These are phyloP conservation scores for Euphydryas editha DNA, from an alignment of 2,888 invertebrate genomes.

Conservation along the genomic window DNA sequence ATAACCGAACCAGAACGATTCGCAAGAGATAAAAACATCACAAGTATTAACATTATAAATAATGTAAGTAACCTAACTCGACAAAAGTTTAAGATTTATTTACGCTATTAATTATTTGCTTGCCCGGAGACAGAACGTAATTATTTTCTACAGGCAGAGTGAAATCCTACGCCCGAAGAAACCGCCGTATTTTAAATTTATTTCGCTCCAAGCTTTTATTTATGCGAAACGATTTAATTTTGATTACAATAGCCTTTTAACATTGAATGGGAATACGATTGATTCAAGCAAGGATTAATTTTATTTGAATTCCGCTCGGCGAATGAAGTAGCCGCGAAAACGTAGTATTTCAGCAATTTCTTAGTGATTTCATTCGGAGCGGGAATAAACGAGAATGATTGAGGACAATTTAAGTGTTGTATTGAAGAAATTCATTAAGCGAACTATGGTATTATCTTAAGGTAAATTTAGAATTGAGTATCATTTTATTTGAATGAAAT, in stretches of 20 bases:
- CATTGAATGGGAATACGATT: constrained; percentile 34
- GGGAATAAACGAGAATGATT: constrained; percentile 9
- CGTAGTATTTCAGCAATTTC: constrained; percentile 14
- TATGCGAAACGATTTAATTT: constrained; percentile 49
- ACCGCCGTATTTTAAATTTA: constrained; percentile 57
- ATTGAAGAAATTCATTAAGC: constrained; percentile 15
- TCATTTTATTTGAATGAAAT: neutral
- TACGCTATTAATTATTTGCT: constrained; percentile 68
- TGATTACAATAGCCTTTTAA: constrained; percentile 49
- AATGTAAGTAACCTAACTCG: constrained; percentile 60
- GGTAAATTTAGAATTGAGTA: neutral
- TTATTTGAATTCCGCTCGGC: constrained; percentile 26
- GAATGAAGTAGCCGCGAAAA: constrained; percentile 19
- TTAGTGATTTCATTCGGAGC: constrained; percentile 16
- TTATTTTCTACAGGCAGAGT: constrained; percentile 66
- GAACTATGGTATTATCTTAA: neutral
- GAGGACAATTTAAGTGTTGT: constrained; percentile 11
- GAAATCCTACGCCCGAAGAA: constrained; percentile 61
- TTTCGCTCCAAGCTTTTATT: constrained; percentile 50
- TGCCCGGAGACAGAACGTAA: constrained; percentile 65
- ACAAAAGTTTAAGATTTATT: constrained; percentile 72
- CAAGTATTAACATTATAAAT: constrained; percentile 60
- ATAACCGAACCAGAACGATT: constrained; percentile 28
- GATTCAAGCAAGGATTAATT: constrained; percentile 28
- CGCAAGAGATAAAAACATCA: constrained; percentile 36